A percentile compares a stretch with the other conserved stretches of the same genome.
These are phyloP conservation scores for Sminthopsis crassicaudata DNA, from an alignment of 2,113 vertebrate species.

Conservation along the genomic window DNA sequence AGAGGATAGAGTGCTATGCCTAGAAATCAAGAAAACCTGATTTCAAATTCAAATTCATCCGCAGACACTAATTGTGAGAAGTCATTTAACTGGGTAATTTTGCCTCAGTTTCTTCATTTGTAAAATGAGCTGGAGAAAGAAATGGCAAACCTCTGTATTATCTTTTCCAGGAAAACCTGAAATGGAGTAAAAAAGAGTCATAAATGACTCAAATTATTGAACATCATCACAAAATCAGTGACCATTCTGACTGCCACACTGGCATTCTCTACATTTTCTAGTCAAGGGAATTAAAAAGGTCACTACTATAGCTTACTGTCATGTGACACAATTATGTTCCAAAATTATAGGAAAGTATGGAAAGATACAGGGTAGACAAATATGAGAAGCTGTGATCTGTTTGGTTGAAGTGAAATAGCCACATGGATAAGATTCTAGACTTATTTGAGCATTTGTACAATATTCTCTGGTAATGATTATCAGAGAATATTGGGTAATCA, in stretches of 20 bases:
- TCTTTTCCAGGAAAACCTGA: background rate
- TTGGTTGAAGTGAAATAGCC: background rate
- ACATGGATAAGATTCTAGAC: background rate
- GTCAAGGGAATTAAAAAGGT: background rate
- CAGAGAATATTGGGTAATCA: constrained; percentile 19
- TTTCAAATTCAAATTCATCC: background rate
- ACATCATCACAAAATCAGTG: background rate
- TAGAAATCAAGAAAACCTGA: background rate
- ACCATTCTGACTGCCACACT: background rate
- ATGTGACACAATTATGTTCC: background rate
- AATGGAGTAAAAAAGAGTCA: background rate
- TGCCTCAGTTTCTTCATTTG: background rate
- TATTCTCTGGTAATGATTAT: background rate
- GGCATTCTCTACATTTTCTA: background rate
- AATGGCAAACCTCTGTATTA: background rate
- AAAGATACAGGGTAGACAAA: background rate
- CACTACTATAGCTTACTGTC: background rate
- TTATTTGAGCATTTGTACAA: background rate
- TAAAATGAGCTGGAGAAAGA: background rate
- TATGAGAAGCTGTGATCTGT: background rate
- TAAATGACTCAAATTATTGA: background rate
- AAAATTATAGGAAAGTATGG: background rate
- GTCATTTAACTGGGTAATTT: background rate
- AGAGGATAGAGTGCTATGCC: background rate
- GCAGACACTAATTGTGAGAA: background rate